phyloP scores from a whole-genome alignment of 64 coral and sea anemone genomes.

The Porites lutea region DNA sequence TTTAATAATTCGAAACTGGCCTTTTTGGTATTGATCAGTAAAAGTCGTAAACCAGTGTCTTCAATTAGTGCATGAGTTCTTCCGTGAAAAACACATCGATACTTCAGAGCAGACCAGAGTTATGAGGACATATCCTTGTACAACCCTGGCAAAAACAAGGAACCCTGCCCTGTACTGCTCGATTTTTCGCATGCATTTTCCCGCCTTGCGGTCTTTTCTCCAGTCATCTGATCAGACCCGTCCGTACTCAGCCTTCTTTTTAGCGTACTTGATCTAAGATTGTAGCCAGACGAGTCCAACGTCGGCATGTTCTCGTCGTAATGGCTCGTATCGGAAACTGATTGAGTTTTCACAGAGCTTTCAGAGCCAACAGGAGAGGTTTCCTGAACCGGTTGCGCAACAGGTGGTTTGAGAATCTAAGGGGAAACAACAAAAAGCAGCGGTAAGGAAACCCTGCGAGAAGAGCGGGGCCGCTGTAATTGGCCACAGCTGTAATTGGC shows the following conservation, averaged over 20 bases:
- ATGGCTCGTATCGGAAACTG: background rate
- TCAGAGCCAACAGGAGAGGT: background rate
- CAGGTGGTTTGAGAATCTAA: background rate
- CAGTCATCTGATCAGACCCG: background rate
- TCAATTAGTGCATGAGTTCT: too few relatives aligned
- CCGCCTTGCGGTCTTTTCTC: background rate
- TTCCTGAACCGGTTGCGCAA: background rate
- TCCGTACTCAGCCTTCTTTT: background rate
- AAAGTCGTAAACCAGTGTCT: too few relatives aligned
- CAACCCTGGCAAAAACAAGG: slow-evolving; percentile 8
- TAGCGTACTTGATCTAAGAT: slow-evolving; percentile 21
- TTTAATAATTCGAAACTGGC: too few relatives aligned
- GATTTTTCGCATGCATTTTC: background rate
- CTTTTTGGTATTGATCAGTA: too few relatives aligned
- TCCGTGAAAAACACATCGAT: too few relatives aligned
- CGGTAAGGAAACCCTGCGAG: background rate
- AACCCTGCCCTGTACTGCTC: background rate
- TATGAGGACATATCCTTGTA: slow-evolving; percentile 8
- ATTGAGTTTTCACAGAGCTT: background rate
- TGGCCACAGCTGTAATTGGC: too few relatives aligned
- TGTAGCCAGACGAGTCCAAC: background rate
- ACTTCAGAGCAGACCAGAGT: too few relatives aligned
- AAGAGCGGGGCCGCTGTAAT: too few relatives aligned
- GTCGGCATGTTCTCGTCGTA: background rate
- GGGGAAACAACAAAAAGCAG: background rate